Base-by-base conservation (phyloP, 2,113 vertebrate genomes). In the Corvus hawaiiensis region DNA sequence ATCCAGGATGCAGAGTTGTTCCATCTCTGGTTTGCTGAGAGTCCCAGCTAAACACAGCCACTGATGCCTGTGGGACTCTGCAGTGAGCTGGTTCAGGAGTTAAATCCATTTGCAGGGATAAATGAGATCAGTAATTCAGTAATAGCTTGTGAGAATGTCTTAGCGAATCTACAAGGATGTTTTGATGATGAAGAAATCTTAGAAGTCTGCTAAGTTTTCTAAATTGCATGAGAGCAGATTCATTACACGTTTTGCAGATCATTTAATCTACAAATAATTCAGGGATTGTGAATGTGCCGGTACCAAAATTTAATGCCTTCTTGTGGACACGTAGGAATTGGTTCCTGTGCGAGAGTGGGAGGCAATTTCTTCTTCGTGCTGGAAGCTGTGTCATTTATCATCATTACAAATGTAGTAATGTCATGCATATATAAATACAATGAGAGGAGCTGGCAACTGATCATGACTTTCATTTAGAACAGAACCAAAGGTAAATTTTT, bases 381-480 rank as follows among this genome's bases (percentile, higher is more conserved):
- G 78, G 69, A 67, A 87, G 62, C 81, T 74, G 58, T 83, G 37
- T 18, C 68, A 80, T 73, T 58, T 74, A 62, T 7, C 46, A 39
- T 92, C 94, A 87, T 77, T 86, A 55, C 79, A 85, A 73, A 62
- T 87, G 83, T 37, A 69, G 41, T 76, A 84, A 94, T 89, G 66
- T 23, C 62, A 43, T 41, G n/a, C n/a, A 79, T 23, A 79, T 23
- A 39, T 48, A 78, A 83, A 61, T 80, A 30, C 87, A 96, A 94
- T 92, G 93, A 96, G 82, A 71, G 55, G 68, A 95, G 52, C 13
- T 90, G 48, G 15, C 35, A 89, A 46, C 69, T 68, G 84, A 74
- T 85, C 89, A 95, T 83, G 86, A 94, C 69, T 59, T 54, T 96
- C 54, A 48, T 90, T 94, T 77, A 69, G 58, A 62, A 75, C 73